Percentiles rank a stretch among this genome's conserved stretches.
phyloP scores from a whole-genome alignment of 2,113 vertebrate species.

The Microcebus tavaratra region DNA sequence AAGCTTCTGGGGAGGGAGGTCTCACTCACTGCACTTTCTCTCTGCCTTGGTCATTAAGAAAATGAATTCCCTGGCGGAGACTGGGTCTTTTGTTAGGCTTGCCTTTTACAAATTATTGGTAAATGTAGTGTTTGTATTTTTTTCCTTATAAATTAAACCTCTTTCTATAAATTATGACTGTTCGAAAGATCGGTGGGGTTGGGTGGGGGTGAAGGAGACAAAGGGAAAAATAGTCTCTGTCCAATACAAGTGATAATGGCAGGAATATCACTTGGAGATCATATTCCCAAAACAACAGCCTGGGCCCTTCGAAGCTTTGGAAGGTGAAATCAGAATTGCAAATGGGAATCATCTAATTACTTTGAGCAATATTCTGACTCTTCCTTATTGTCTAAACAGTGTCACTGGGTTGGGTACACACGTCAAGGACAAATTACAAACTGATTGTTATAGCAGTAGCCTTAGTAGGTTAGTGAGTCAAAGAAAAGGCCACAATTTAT shows the following conservation, averaged over 20 bases:
- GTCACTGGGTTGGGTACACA: background rate
- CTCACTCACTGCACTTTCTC: background rate
- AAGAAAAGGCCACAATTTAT: slow-evolving; percentile 52
- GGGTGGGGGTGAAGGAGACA: background rate
- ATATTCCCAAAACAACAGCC: background rate
- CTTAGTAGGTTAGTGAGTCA: slow-evolving; percentile 22
- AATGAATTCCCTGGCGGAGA: background rate
- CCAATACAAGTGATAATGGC: background rate
- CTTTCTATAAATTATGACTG: background rate
- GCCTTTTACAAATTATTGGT: background rate
- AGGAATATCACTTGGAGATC: background rate
- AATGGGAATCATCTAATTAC: slow-evolving; percentile 22
- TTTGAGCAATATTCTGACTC: slow-evolving; percentile 12
- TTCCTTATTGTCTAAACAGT: background rate
- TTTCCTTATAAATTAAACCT: slow-evolving; percentile 2
- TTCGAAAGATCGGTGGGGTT: background rate
- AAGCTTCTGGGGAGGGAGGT: background rate
- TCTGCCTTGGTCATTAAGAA: background rate
- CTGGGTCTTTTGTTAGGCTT: background rate
- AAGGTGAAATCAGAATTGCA: slow-evolving; percentile 16
- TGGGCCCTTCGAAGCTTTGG: background rate
- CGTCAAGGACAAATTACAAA: slow-evolving; percentile 42
- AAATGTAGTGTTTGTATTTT: background rate
- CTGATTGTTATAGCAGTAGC: background rate
- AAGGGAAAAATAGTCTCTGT: background rate